Evolutionary conservation across 2,113 vertebrate genomes (phyloP), one percentile per base, ranked within the genome.

Genomic region (Oreamnos americanus): DNA sequence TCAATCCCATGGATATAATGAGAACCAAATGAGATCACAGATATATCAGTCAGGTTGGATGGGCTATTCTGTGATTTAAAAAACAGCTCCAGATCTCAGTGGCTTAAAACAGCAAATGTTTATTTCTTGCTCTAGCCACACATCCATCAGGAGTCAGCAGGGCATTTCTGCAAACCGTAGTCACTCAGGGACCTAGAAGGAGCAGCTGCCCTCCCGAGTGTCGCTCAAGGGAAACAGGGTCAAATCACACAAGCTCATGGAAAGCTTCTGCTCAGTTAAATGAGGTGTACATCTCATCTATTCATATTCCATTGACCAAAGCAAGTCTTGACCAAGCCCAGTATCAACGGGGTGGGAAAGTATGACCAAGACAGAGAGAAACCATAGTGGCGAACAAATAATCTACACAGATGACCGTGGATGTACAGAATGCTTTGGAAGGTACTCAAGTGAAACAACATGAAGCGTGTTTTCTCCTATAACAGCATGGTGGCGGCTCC

Each of bases 11-110:
- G 57, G 62, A 74, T 90, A 53, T 84, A 90, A 92, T 81, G 79
- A 96, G 67, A 98, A 64, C 83, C 94, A 96, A 95, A 94, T 93
- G 78, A 94, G 83, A 96, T 92, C 78, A 94, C 51, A 94, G 58
- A 89, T 74, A 47, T 51, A 91, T 76, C 62, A 67, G 89, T 58
- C 79, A 51, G 64, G 81, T 86, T 58, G 87, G 39, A 16, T 93
- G 49, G 60, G 62, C 93, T 90, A 53, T 15, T 19, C 47, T 96
- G 45, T 94, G 67, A 91, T 91, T 97, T 97, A 94, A 95, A 96
- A 87, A 94, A 90, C 43, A 94, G 55, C 60, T 92, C 78, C 55
- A 90, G 94, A 90, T 89, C 93, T 91, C 93, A 51, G 62, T 58
- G 71, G 25, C 96, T 93, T 91, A 89, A 96, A 97, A 94, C 64